Conservation (phyloP, 2,797 vertebrate species). For the Syngnathus rostellatus region DNA sequence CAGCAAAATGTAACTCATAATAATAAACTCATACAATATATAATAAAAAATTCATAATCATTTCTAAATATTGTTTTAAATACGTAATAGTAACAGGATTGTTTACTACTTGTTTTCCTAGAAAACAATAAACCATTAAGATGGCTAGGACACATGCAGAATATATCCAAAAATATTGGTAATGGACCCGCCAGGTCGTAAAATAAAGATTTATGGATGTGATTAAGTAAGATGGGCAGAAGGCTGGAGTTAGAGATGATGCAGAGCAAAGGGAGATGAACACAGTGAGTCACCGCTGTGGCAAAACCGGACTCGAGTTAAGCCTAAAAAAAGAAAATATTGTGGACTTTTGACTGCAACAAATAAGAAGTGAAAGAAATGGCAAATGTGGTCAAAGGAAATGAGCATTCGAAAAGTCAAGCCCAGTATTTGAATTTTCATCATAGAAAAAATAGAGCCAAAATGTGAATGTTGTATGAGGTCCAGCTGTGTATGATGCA, state of each 20-base stretch:
- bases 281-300: neutral
- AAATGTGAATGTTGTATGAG: neutral
- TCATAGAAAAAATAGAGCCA: neutral
- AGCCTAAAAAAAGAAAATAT: neutral
- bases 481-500: conserved; percentile 31
- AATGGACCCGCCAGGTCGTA: neutral
- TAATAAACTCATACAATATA: no score
- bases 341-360: neutral
- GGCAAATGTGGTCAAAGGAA: neutral
- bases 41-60: no score
- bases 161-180: no score
- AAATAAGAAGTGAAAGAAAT: neutral
- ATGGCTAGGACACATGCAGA: no score
- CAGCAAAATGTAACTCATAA: no score
- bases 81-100: neutral
- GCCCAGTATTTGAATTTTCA: neutral
- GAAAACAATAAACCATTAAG: no score
- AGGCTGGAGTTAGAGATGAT: neutral
- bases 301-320: neutral
- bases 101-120: no score
- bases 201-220: neutral
- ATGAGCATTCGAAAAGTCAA: neutral
- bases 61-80: neutral
- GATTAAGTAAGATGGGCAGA: neutral
- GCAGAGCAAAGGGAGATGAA: neutral